Percentiles rank a stretch among this genome's conserved stretches.
Evolutionary conservation across 64 coral and sea anemone species (phyloP).

Genomic region (Pocillopora verrucosa): DNA sequence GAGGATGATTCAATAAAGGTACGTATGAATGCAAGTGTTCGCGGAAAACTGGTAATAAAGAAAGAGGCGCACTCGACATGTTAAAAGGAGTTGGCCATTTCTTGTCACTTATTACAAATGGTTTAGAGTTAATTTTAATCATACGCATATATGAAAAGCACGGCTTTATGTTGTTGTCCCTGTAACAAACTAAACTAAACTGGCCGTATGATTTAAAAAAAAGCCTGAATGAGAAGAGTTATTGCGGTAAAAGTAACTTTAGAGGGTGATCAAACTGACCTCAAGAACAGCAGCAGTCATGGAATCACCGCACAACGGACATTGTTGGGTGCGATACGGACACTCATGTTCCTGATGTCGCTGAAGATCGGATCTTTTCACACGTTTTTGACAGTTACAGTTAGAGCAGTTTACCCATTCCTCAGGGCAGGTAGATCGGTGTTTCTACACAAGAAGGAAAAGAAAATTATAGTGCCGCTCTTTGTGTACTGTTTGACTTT

Average conservation of each 20-base stretch:
- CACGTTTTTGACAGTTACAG: neutral
- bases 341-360: conserved; percentile 18
- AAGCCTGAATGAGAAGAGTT: too few species aligned
- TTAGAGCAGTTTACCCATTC: conserved; percentile 1
- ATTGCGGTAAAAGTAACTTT: neutral
- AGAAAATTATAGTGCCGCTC: neutral
- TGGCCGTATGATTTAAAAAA: neutral
- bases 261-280: neutral
- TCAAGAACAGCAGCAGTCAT: conserved; percentile 26
- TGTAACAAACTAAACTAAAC: too few species aligned
- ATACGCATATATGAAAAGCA: too few species aligned
- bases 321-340: neutral
- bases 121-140: too few species aligned
- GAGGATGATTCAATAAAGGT: too few species aligned
- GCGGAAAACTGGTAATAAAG: too few species aligned
- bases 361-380: conserved; percentile 19
- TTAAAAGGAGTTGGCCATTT: too few species aligned
- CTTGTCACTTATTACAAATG: too few species aligned
- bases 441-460: neutral
- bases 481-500: too few species aligned
- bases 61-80: too few species aligned
- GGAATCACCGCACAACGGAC: neutral
- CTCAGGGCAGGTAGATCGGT: conserved; percentile 3
- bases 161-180: too few species aligned
- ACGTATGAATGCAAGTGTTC: too few species aligned